These are phyloP conservation scores for Drosophila asahinai DNA, from an alignment of 1,140 invertebrate species.

Conservation along the genomic window DNA sequence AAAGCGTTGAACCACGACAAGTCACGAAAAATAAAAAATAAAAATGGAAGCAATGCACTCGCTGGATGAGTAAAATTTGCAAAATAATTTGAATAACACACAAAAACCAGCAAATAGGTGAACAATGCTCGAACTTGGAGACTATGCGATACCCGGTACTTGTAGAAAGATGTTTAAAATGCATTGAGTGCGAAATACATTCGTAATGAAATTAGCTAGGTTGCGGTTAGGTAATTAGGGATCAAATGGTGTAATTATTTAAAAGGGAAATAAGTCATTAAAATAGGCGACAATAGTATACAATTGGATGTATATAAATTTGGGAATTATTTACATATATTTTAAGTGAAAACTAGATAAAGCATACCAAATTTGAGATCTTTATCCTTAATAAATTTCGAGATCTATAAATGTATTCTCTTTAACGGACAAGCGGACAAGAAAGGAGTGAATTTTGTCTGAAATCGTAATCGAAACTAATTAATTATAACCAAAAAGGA, in stretches of 20 bases:
- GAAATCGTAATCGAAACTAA: too few relatives aligned
- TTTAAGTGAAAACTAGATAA: too few relatives aligned
- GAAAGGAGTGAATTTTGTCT: too few relatives aligned
- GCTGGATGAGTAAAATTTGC: slow-evolving; percentile 18
- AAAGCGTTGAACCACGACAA: slow-evolving; percentile 67
- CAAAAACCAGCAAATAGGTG: slow-evolving; percentile 7
- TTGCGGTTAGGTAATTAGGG: background rate
- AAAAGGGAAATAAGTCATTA: background rate
- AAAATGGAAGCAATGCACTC: slow-evolving; percentile 19
- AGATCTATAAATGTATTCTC: background rate
- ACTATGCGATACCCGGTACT: background rate
- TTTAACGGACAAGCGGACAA: slow-evolving; percentile 3
- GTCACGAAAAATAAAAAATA: slow-evolving; percentile 35
- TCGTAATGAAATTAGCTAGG: background rate
- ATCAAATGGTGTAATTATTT: background rate
- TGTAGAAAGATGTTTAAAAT: background rate
- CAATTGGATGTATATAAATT: too few relatives aligned
- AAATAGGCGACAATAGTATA: too few relatives aligned
- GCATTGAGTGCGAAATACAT: background rate
- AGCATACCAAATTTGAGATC: too few relatives aligned
- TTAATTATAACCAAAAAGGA: too few relatives aligned
- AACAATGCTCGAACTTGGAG: background rate
- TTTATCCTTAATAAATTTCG: background rate
- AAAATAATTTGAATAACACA: slow-evolving; percentile 7
- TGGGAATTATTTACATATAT: too few relatives aligned